These are phyloP conservation scores for Drosophila flavopinicola DNA, from an alignment of 2,888 invertebrate genomes.

Conservation along the genomic window DNA sequence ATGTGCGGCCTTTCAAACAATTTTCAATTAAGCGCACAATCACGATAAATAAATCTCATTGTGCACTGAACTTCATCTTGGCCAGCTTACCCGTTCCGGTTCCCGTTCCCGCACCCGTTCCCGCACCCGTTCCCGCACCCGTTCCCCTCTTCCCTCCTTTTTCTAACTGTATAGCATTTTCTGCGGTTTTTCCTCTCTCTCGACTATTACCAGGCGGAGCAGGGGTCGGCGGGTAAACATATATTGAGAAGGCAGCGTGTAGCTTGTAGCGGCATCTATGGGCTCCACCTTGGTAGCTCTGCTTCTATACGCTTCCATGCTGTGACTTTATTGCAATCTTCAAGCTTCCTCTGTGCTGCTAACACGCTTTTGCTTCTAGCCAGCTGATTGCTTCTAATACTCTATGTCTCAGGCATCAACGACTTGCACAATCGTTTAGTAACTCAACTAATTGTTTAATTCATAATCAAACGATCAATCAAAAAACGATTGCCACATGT, in stretches of 20 bases:
- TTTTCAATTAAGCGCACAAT: slow-evolving; percentile 79
- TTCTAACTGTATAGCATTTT: slow-evolving; percentile 36
- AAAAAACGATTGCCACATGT: no score
- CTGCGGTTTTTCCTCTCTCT: slow-evolving; percentile 51
- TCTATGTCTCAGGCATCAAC: neutral
- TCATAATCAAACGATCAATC: no score
- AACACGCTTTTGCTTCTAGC: slow-evolving; percentile 78
- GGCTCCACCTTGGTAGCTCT: slow-evolving; percentile 57
- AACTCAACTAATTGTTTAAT: neutral
- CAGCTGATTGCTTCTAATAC: slow-evolving; percentile 34
- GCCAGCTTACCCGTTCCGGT: slow-evolving; percentile 18
- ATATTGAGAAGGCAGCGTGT: neutral
- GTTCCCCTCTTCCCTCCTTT: neutral
- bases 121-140: neutral
- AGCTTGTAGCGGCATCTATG: slow-evolving; percentile 17
- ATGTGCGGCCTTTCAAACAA: slow-evolving; percentile 67
- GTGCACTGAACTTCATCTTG: slow-evolving; percentile 65
- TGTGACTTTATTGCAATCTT: slow-evolving; percentile 63
- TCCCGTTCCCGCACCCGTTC: no score
- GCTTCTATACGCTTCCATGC: slow-evolving; percentile 44
- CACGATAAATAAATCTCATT: slow-evolving; percentile 80
- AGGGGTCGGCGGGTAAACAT: no score
- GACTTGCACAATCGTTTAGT: neutral
- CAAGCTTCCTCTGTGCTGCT: slow-evolving; percentile 52
- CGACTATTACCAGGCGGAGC: no score